phyloP scores from a whole-genome alignment of 2,888 invertebrate species.

The Drosophila macrothrix region DNA sequence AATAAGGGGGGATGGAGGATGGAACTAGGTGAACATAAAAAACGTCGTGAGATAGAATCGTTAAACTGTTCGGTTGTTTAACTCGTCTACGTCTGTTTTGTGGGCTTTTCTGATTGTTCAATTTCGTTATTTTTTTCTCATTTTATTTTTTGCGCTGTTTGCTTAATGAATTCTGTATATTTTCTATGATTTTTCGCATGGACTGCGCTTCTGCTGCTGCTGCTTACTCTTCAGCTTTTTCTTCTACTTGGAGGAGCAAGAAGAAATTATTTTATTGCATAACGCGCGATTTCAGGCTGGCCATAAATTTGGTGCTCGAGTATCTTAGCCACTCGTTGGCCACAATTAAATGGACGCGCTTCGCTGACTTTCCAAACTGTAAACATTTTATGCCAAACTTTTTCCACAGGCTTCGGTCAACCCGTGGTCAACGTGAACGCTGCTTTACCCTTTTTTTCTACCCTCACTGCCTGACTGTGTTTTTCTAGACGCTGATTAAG shows the following conservation, averaged over 20 bases:
- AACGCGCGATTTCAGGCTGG: conserved; percentile 74
- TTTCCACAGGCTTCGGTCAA: conserved; percentile 22
- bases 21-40: conserved; percentile 48
- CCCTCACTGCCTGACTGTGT: background rate
- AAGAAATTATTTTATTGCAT: conserved; percentile 78
- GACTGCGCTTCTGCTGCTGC: conserved; percentile 24
- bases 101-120: conserved; percentile 19
- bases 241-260: conserved; percentile 27
- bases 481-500: conserved; percentile 63
- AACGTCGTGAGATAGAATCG: conserved; percentile 67
- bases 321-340: conserved; percentile 65
- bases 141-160: conserved; percentile 27
- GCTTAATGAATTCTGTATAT: conserved; percentile 66
- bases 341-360: conserved; percentile 78
- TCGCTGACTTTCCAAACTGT: conserved; percentile 73
- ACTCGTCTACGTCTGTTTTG: conserved; percentile 19
- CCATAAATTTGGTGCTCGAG: conserved; percentile 75
- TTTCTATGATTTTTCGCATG: conserved; percentile 52
- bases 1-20: background rate
- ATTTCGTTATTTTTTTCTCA: conserved; percentile 14
- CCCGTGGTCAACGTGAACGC: conserved; percentile 8
- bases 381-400: conserved; percentile 70
- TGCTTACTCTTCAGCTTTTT: conserved; percentile 6
- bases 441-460: conserved; percentile 25
- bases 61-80: conserved; percentile 53